These are phyloP conservation scores for Nannoperca australis DNA, from an alignment of 2,797 vertebrate species.

Conservation along the genomic window DNA sequence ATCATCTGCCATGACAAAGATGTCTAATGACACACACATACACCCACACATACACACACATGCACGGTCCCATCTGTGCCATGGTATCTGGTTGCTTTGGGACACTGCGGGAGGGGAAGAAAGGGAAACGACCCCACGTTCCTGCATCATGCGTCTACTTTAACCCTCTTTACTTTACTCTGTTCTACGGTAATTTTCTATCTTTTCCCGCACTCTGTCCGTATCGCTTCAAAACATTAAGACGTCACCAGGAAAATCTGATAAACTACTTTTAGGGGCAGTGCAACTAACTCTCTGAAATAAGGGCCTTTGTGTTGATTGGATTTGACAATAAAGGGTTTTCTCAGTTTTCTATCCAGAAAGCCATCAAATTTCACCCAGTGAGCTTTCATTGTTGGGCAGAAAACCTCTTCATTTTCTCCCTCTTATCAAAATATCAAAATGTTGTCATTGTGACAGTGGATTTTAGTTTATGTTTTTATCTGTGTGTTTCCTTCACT, in stretches of 20 bases:
- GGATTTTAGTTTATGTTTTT: neutral
- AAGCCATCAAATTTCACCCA: slow-evolving; percentile 22
- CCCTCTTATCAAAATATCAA: neutral
- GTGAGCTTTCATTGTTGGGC: neutral
- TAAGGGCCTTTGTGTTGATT: slow-evolving; percentile 10
- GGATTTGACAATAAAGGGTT: slow-evolving; percentile 1
- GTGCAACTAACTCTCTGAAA: slow-evolving; percentile 28
- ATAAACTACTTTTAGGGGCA: slow-evolving; percentile 24
- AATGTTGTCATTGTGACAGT: neutral
- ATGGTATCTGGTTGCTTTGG: slow-evolving; percentile 82
- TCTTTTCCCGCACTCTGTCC: slow-evolving; percentile 1
- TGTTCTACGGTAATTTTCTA: slow-evolving; percentile 39
- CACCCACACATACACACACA: slow-evolving; percentile 51
- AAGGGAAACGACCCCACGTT: slow-evolving; percentile 83
- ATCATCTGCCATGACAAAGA: slow-evolving; percentile 88
- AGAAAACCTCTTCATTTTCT: neutral
- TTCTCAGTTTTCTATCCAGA: neutral
- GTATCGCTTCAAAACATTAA: slow-evolving; percentile 10
- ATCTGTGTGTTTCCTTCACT: slow-evolving; percentile 39
- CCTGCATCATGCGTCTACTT: slow-evolving; percentile 79
- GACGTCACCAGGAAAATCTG: slow-evolving; percentile 34
- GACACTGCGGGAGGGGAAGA: slow-evolving; percentile 81
- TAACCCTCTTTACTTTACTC: slow-evolving; percentile 50
- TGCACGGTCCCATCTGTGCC: slow-evolving; percentile 86
- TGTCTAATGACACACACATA: slow-evolving; percentile 85